Evolutionary conservation across 2,113 vertebrate species (phyloP).

Genomic region (Picathartes gymnocephalus): DNA sequence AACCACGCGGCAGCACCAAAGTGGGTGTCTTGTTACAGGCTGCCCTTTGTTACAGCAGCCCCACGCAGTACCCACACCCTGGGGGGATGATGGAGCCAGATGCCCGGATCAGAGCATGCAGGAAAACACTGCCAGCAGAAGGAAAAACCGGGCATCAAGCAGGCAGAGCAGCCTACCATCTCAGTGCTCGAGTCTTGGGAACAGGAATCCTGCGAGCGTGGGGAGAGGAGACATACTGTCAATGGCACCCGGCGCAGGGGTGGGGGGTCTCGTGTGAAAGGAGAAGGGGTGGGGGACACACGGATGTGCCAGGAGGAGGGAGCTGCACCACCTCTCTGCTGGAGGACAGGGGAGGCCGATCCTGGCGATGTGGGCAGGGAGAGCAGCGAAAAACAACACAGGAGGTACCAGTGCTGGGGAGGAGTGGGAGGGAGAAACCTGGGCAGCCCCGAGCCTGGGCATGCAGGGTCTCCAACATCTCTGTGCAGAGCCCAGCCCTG

Average conservation of each 20-base stretch:
- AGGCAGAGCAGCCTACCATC: constrained; percentile 59
- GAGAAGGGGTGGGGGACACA: background rate
- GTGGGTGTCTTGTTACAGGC: background rate
- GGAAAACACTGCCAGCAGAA: background rate
- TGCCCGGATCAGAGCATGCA: background rate
- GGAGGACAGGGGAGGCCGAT: background rate
- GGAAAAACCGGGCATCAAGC: background rate
- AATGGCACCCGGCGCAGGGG: background rate
- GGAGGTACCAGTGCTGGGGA: background rate
- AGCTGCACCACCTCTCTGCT: background rate
- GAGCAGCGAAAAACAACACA: background rate
- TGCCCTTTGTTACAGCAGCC: background rate
- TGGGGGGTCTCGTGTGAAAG: background rate
- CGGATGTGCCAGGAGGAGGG: background rate
- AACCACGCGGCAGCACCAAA: background rate
- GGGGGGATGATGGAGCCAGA: background rate
- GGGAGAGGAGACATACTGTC: constrained; percentile 55
- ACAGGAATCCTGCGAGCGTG: constrained; percentile 29
- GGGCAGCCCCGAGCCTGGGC: background rate
- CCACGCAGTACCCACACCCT: background rate
- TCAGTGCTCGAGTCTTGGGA: constrained; percentile 44
- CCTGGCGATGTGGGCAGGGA: background rate
- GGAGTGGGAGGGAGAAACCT: background rate
- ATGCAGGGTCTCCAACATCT: background rate
- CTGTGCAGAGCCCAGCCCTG: background rate